Percentiles rank a stretch among this genome's conserved stretches.
phyloP scores from a whole-genome alignment of 2,797 vertebrate species.

The Lates japonicus region DNA sequence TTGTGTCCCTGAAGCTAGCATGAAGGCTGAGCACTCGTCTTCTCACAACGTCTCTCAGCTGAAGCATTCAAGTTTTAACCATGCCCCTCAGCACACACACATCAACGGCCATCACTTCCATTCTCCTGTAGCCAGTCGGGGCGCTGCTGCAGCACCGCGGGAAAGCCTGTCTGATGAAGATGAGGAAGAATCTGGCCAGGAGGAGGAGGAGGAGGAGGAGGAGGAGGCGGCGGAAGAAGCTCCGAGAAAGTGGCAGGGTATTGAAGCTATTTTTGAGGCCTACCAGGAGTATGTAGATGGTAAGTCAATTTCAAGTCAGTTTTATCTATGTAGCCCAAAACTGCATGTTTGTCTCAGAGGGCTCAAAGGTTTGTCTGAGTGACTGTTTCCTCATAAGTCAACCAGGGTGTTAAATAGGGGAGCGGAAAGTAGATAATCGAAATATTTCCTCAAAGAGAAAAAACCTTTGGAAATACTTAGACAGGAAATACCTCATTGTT shows the following conservation, averaged over 20 bases:
- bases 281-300: slow-evolving; percentile 94
- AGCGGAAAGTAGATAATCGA: neutral
- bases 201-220: slow-evolving; percentile 79
- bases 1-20: slow-evolving; percentile 48
- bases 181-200: slow-evolving; percentile 72
- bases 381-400: neutral
- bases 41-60: slow-evolving; percentile 89
- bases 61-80: slow-evolving; percentile 73
- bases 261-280: slow-evolving; percentile 93
- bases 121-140: slow-evolving; percentile 61
- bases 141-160: slow-evolving; percentile 36
- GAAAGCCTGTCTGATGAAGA: slow-evolving; percentile 76
- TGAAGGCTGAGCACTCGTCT: slow-evolving; percentile 83
- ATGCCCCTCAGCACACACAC: slow-evolving; percentile 62
- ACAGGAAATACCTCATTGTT: neutral
- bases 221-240: slow-evolving; percentile 80
- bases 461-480: neutral
- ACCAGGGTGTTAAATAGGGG: neutral
- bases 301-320: slow-evolving; percentile 62
- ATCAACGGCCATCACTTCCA: slow-evolving; percentile 86
- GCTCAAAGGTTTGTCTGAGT: neutral
- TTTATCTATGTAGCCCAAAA: neutral
- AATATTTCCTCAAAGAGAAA: neutral
- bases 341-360: neutral
- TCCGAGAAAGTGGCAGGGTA: slow-evolving; percentile 92